Conservation (phyloP, 1,140 invertebrate genomes). For the Uloborus diversus region DNA sequence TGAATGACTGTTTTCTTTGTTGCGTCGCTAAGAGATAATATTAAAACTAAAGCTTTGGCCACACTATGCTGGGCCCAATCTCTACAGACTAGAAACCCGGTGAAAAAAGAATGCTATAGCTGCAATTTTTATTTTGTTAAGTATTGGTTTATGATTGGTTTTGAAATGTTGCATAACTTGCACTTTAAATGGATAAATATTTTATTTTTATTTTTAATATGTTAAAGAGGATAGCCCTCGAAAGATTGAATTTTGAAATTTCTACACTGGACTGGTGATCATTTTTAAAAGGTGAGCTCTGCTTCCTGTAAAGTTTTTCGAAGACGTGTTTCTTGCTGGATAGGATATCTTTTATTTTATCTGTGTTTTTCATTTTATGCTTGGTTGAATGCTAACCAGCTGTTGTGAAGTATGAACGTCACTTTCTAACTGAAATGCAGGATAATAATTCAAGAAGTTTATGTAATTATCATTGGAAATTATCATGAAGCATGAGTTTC, state of each 20-base stretch:
- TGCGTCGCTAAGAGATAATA: slow-evolving; percentile 52
- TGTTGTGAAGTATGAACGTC: no score
- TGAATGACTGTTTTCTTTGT: slow-evolving; percentile 57
- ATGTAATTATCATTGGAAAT: no score
- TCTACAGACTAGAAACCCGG: slow-evolving; percentile 49
- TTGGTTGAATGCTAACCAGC: no score
- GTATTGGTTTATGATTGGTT: slow-evolving; percentile 50
- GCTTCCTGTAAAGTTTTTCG: no score
- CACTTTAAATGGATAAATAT: slow-evolving; percentile 10
- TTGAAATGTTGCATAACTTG: slow-evolving; percentile 45
- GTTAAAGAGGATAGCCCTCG: neutral
- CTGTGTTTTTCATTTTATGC: no score
- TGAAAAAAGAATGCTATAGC: slow-evolving; percentile 51
- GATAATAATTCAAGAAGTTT: no score
- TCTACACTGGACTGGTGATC: slow-evolving; percentile 54
- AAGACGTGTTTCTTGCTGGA: no score
- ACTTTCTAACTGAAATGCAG: no score
- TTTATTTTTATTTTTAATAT: slow-evolving; percentile 21
- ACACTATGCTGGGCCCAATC: slow-evolving; percentile 14
- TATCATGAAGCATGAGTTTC: no score
- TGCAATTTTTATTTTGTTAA: slow-evolving; percentile 47
- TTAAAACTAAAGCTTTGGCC: slow-evolving; percentile 32
- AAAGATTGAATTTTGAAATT: slow-evolving; percentile 20
- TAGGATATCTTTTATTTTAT: no score
- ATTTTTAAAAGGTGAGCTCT: slow-evolving; percentile 16